These are phyloP conservation scores for Philopedon plagiatum DNA, from an alignment of 2,888 invertebrate genomes.

Conservation along the genomic window DNA sequence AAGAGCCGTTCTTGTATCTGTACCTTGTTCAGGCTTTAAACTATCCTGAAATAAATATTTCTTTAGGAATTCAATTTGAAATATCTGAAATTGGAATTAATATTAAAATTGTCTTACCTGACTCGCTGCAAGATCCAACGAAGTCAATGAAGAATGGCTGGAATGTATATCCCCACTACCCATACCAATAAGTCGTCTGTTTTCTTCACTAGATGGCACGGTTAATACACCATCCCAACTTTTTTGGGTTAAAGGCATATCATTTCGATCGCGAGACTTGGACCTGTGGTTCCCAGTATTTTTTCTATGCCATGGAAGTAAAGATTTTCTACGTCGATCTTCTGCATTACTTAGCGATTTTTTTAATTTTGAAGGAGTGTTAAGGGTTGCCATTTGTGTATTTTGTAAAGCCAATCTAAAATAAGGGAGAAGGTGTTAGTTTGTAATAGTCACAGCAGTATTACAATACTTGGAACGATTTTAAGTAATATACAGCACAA, in stretches of 20 bases:
- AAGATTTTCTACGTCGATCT: conserved; percentile 89
- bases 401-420: conserved; percentile 42
- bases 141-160: conserved; percentile 75
- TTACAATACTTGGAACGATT: too few relatives aligned
- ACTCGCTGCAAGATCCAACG: conserved; percentile 72
- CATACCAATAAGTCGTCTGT: conserved; percentile 12
- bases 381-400: conserved; percentile 12
- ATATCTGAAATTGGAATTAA: neutral
- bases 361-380: conserved; percentile 74
- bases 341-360: conserved; percentile 90
- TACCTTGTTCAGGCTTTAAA: conserved; percentile 30
- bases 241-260: conserved; percentile 28
- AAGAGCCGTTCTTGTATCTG: conserved; percentile 69
- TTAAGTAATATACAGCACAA: too few relatives aligned
- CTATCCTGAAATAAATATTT: conserved; percentile 24
- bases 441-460: too few relatives aligned
- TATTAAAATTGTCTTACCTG: conserved; percentile 52
- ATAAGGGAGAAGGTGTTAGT: neutral
- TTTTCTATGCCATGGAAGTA: conserved; percentile 90
- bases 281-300: conserved; percentile 71
- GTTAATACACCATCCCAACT: conserved; percentile 47
- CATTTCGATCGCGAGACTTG: conserved; percentile 75
- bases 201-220: conserved; percentile 16
- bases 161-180: conserved; percentile 69
- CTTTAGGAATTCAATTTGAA: neutral